Conservation (phyloP, 1,140 invertebrate genomes). For the Ganaspis sp. region DNA sequence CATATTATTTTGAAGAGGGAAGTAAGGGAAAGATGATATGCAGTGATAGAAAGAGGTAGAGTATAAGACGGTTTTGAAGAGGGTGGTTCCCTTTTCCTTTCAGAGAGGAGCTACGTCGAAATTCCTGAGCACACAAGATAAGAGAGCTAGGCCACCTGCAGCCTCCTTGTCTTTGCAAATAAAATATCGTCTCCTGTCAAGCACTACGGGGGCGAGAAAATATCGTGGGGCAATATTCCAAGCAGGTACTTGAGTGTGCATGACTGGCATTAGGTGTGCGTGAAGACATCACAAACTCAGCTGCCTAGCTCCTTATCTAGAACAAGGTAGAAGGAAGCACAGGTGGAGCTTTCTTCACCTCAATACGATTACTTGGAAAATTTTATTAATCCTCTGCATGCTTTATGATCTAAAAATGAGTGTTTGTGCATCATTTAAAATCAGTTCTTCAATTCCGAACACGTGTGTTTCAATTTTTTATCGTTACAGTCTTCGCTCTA, state of each 20-base stretch:
- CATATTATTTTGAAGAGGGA: conserved; percentile 35
- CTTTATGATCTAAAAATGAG: not conserved
- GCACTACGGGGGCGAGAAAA: conserved; percentile 49
- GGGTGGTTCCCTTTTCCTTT: conserved; percentile 23
- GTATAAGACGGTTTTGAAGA: not conserved
- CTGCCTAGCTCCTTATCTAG: conserved; percentile 16
- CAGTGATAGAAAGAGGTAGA: not conserved
- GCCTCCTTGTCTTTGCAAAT: conserved; percentile 59
- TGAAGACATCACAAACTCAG: conserved; percentile 28
- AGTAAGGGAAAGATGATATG: not conserved
- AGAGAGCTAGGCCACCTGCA: conserved; percentile 45
- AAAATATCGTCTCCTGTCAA: conserved; percentile 64
- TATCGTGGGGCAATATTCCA: conserved; percentile 64
- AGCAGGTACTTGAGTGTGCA: conserved; percentile 57
- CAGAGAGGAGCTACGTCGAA: conserved; percentile 33
- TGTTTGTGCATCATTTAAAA: not conserved
- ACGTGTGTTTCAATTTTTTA: not conserved
- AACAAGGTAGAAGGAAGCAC: conserved; percentile 1
- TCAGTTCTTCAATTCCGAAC: not conserved
- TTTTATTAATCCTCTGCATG: not conserved
- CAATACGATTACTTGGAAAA: conserved; percentile 9
- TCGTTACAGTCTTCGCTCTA: no score
- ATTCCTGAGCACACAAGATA: conserved; percentile 66
- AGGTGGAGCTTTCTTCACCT: not conserved
- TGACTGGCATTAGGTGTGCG: conserved; percentile 54